Conservation (phyloP, 92 coral and sea anemone genomes). For the Meandrina meandrites region DNA sequence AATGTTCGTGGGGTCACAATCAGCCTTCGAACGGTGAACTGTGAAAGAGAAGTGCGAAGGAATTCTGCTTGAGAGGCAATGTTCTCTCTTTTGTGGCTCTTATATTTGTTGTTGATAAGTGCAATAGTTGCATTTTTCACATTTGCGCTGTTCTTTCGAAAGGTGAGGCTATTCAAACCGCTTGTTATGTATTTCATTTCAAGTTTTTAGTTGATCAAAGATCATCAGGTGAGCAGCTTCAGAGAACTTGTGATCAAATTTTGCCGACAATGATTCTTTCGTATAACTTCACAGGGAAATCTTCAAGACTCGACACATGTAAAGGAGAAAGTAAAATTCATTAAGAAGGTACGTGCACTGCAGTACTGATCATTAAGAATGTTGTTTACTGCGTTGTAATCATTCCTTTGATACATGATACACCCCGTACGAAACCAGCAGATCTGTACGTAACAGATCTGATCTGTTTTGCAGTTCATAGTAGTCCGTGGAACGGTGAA, state of each 20-base stretch:
- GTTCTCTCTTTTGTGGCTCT: constrained; percentile 37
- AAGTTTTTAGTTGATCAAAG: background rate
- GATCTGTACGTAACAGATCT: no score
- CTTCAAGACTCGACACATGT: constrained; percentile 45
- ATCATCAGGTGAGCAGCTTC: background rate
- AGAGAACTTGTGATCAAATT: background rate
- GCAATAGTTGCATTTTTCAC: constrained; percentile 20
- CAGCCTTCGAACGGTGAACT: background rate
- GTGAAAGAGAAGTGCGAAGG: background rate
- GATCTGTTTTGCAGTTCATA: no score
- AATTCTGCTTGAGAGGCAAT: constrained; percentile 19
- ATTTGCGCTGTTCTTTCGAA: constrained; percentile 33
- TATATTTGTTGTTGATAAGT: constrained; percentile 31
- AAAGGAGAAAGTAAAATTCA: constrained; percentile 46
- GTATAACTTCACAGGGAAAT: constrained; percentile 30
- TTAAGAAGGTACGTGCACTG: constrained; percentile 55
- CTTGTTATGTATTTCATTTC: background rate
- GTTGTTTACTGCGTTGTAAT: background rate
- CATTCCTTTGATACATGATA: background rate
- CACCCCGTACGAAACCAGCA: no score
- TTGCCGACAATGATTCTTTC: background rate
- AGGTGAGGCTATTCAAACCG: constrained; percentile 28
- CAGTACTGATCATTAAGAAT: background rate
- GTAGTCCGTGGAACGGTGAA: no score
- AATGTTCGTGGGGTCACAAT: constrained; percentile 19